A percentile compares a stretch with the other conserved stretches of the same genome.
Evolutionary conservation across 1,140 invertebrate species (phyloP).

Genomic region (Eufriesea mexicana): DNA sequence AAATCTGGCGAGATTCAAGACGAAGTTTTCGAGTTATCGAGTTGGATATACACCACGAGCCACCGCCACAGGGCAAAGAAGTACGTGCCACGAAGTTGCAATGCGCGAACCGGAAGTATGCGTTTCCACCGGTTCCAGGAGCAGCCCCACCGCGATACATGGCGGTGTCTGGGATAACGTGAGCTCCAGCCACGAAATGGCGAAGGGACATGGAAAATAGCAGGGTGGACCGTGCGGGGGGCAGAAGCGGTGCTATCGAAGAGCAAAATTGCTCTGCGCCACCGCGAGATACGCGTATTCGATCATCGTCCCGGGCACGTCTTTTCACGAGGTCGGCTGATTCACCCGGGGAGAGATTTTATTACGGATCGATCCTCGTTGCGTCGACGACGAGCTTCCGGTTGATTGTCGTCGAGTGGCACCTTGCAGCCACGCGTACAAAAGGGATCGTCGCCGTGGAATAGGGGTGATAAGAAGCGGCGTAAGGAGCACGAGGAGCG

Average conservation of each 20-base stretch:
- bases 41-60: conserved; percentile 67
- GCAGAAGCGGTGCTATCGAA: not conserved
- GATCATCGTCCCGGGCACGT: conserved; percentile 18
- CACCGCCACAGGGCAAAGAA: conserved; percentile 59
- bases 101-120: conserved; percentile 68
- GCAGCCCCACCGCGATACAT: not conserved
- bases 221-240: too few species aligned
- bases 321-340: not conserved
- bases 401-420: not conserved
- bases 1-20: conserved; percentile 41
- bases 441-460: not conserved
- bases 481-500: not conserved
- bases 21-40: conserved; percentile 69
- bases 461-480: not conserved
- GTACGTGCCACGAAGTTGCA: conserved; percentile 72
- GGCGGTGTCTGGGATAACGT: not conserved
- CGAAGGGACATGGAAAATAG: not conserved
- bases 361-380: not conserved
- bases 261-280: conserved; percentile 7
- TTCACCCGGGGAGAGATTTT: conserved; percentile 11
- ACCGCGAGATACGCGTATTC: conserved; percentile 8
- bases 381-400: conserved; percentile 5
- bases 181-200: not conserved
- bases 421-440: too few species aligned
- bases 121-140: conserved; percentile 47